Evolutionary conservation across 2,113 vertebrate genomes (phyloP).

Genomic region (Gallinago media): DNA sequence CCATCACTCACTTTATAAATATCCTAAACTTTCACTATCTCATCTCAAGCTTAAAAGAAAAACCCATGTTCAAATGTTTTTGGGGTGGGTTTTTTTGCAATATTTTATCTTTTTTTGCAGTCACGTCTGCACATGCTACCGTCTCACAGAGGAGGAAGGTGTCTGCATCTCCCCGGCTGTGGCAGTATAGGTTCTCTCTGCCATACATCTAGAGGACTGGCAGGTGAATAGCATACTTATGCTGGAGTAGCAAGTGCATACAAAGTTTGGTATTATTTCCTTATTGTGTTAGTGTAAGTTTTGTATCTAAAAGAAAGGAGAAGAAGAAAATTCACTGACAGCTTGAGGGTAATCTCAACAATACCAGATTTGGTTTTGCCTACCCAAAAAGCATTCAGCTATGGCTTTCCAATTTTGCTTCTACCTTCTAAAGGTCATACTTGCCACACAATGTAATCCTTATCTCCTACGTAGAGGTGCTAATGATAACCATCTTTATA

Average conservation of each 20-base stretch:
- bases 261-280: background rate
- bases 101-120: background rate
- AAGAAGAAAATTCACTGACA: background rate
- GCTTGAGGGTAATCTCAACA: background rate
- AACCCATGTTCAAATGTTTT: accelerated
- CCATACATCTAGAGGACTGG: background rate
- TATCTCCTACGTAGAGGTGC: background rate
- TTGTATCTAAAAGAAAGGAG: background rate
- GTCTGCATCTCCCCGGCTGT: background rate
- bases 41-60: background rate
- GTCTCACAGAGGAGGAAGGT: background rate
- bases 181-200: accelerated
- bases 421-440: background rate
- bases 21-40: background rate
- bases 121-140: accelerated
- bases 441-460: background rate
- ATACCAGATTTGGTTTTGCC: background rate
- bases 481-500: background rate
- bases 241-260: background rate
- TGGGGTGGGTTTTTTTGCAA: background rate
- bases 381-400: background rate
- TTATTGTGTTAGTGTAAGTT: background rate
- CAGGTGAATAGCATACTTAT: accelerated
- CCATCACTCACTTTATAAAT: background rate
- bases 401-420: background rate